These are phyloP conservation scores for Phaenicophaeus curvirostris DNA, from an alignment of 2,797 vertebrate species.

Conservation along the genomic window DNA sequence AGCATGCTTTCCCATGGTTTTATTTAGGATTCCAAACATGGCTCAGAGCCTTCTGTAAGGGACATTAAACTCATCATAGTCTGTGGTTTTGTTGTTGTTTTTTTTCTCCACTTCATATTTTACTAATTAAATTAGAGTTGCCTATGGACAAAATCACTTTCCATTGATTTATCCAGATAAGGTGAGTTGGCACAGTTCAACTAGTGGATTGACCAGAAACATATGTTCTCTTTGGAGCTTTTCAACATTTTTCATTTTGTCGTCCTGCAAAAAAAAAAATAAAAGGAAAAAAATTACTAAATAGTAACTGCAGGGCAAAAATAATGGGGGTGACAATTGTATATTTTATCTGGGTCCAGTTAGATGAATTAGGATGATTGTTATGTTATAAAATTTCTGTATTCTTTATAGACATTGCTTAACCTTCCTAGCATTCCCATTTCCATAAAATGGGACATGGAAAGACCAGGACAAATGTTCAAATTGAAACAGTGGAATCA, in stretches of 20 bases:
- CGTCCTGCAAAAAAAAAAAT: background rate
- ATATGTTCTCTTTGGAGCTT: background rate
- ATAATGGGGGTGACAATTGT: background rate
- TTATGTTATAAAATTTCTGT: background rate
- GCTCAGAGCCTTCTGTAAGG: background rate
- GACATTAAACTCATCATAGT: background rate
- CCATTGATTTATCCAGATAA: conserved; percentile 15
- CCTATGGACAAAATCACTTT: conserved; percentile 8
- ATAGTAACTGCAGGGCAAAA: conserved; percentile 11
- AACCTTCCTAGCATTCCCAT: background rate
- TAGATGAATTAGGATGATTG: background rate
- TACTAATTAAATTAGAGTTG: conserved; percentile 22
- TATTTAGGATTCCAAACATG: background rate
- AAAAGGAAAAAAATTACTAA: background rate
- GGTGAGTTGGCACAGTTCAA: background rate
- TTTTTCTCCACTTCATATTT: background rate
- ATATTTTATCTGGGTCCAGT: conserved; percentile 18
- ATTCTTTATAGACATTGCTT: background rate
- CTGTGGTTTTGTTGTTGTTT: background rate
- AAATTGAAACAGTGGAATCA: background rate
- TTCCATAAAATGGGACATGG: background rate
- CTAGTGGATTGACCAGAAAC: background rate
- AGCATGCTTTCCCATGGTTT: background rate
- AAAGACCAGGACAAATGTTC: background rate
- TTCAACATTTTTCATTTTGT: background rate